Base-by-base conservation (phyloP, 2,113 vertebrate genomes). In the Centropus bengalensis region DNA sequence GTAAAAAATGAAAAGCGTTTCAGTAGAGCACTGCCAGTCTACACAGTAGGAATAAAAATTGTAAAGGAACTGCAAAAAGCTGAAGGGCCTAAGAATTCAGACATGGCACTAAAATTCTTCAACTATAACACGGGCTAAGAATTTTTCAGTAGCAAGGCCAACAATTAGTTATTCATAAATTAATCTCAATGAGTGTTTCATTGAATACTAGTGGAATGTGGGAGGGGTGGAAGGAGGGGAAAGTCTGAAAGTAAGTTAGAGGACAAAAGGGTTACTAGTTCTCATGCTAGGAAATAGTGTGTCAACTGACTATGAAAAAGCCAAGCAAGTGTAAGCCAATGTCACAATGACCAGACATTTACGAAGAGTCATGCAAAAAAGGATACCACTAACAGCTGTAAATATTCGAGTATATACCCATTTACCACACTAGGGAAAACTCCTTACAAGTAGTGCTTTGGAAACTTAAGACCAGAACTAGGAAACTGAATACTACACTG, bases 321-420 rank as follows among this genome's bases (percentile, higher is more conserved):
- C 99, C 99, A 99, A 98, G 99, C 99, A 98, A 97, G 97, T 99
- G 98, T 98, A 99, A 99, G 98, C 98, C 94, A 95, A 98, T 98
- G 98, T 97, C 98, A 99, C 99, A 98, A 98, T 98, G 98, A 99
- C 97, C 52, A 92, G 97, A 99, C 98, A 98, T 97, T 98, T 97
- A 98, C 97, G 12, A 97, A 98, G 97, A 98, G 96, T 97, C 99
- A 99, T 99, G 98, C 98, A 99, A 98, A 98, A 97, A 98, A 98
- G 36, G 87, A 97, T 88, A 97, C 98, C 96, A 94, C 97, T 94
- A 99, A 98, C 97, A 98, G 98, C 97, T 98, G 99, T 99, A 99
- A 99, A 99, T 99, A 98, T 99, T 99, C 99, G 99, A 99, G 99
- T 99, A 99, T 99, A 99, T 99, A 98, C 98, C 99, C 98, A 96